phyloP scores from a whole-genome alignment of 2,888 invertebrate species.

The Philereme vetulata region DNA sequence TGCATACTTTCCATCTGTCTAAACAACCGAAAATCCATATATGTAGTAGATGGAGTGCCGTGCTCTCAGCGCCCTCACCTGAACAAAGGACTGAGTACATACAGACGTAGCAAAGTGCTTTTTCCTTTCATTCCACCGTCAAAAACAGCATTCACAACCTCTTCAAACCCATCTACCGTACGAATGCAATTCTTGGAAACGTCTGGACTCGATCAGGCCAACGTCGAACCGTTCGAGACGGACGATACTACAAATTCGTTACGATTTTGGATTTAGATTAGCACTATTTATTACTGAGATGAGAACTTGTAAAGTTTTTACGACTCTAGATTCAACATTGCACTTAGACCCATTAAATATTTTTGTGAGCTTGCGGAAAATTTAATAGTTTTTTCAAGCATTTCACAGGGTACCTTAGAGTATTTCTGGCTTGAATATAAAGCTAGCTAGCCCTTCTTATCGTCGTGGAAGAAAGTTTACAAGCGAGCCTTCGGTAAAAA shows the following conservation, averaged over 20 bases:
- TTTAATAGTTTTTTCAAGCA: constrained; percentile 5
- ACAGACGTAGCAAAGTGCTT: constrained; percentile 59
- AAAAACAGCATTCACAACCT: constrained; percentile 62
- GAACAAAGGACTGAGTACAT: constrained; percentile 68
- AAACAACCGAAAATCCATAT: constrained; percentile 20
- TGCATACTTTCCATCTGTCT: constrained; percentile 8
- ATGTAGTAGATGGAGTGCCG: constrained; percentile 31
- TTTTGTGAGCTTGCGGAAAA: not conserved
- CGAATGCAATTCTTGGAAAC: constrained; percentile 56
- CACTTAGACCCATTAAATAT: not conserved
- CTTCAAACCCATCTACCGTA: constrained; percentile 51
- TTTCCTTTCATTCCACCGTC: constrained; percentile 59
- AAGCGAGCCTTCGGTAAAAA: constrained; percentile 34
- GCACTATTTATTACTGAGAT: not conserved
- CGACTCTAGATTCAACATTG: not conserved
- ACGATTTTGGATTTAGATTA: not conserved
- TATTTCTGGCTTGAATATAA: not conserved
- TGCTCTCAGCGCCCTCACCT: constrained; percentile 52
- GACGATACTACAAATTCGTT: not conserved
- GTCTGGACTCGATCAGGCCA: constrained; percentile 14
- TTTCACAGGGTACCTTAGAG: not conserved
- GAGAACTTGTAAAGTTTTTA: not conserved
- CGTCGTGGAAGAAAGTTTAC: not conserved
- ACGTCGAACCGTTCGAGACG: not conserved
- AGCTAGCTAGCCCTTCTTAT: not conserved